Conservation (phyloP, 1,140 invertebrate species). For the Frieseomelitta varia region DNA sequence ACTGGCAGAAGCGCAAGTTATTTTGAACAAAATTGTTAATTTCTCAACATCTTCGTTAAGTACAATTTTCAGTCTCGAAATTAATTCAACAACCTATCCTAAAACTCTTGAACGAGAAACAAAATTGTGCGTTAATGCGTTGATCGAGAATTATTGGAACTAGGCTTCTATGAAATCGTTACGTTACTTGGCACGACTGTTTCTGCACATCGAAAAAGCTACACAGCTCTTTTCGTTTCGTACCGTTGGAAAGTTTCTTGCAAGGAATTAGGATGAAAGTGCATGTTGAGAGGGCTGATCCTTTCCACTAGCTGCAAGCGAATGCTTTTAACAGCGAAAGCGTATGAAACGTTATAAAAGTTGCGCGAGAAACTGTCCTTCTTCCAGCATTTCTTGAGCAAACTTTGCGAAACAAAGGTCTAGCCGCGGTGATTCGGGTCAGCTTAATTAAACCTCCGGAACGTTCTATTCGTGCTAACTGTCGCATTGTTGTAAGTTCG, state of each 20-base stretch:
- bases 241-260: background rate
- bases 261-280: background rate
- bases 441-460: slow-evolving; percentile 54
- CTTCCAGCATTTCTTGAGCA: slow-evolving; percentile 5
- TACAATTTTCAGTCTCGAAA: background rate
- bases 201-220: background rate
- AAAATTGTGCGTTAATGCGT: background rate
- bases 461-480: slow-evolving; percentile 38
- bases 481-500: slow-evolving; percentile 37
- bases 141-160: background rate
- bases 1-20: no score
- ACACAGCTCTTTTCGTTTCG: background rate
- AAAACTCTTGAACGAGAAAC: background rate
- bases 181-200: no score
- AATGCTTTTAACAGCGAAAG: background rate
- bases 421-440: slow-evolving; percentile 21
- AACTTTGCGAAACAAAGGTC: slow-evolving; percentile 31
- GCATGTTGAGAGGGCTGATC: background rate
- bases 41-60: no score
- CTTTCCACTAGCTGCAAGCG: background rate
- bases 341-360: background rate
- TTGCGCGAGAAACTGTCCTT: background rate
- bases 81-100: background rate
- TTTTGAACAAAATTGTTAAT: no score
- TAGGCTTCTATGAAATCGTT: background rate